These are phyloP conservation scores for Agonopterix alstromeriana DNA, from an alignment of 2,888 invertebrate genomes.

Conservation along the genomic window DNA sequence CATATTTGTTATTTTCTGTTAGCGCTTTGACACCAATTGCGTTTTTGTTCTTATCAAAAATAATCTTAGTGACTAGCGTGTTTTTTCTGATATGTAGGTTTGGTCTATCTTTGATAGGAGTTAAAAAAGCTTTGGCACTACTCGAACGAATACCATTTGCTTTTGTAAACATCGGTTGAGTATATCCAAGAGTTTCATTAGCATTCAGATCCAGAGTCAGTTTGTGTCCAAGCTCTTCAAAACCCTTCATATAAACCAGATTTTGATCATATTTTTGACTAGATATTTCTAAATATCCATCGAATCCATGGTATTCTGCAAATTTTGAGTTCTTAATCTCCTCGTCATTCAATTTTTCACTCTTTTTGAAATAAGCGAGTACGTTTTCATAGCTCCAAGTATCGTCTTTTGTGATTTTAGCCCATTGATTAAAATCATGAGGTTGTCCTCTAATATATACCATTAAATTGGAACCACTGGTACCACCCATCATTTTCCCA, in stretches of 20 bases:
- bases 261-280: not conserved
- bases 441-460: constrained; percentile 1
- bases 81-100: constrained; percentile 61
- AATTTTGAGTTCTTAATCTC: not conserved
- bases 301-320: not conserved
- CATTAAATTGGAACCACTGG: constrained; percentile 17
- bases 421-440: constrained; percentile 19
- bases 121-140: not conserved
- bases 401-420: constrained; percentile 9
- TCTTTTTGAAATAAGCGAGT: constrained; percentile 18
- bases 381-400: constrained; percentile 17
- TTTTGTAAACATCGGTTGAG: not conserved
- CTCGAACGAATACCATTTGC: constrained; percentile 35
- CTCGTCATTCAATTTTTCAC: not conserved
- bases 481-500: constrained; percentile 28
- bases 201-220: not conserved
- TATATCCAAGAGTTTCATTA: not conserved
- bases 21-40: constrained; percentile 12
- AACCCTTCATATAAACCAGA: not conserved
- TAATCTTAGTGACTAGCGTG: constrained; percentile 11
- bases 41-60: constrained; percentile 9
- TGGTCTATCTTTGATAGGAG: constrained; percentile 35
- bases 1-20: constrained; percentile 9
- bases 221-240: not conserved
- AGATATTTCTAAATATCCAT: not conserved